Evolutionary conservation across 2,113 vertebrate genomes (phyloP).

Genomic region (Colinus virginianus): DNA sequence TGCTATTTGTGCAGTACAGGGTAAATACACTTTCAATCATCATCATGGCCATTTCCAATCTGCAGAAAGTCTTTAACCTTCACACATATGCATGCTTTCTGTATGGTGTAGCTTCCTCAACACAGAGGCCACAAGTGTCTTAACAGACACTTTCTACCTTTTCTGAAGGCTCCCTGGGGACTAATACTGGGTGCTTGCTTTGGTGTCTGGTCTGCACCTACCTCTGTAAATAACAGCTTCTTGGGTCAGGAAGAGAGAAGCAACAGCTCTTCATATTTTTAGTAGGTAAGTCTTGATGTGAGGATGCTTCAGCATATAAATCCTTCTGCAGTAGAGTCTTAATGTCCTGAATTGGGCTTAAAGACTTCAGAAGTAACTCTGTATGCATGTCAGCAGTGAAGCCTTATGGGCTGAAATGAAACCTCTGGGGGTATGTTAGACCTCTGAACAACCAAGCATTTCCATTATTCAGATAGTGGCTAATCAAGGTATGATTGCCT

Average conservation of each 20-base stretch:
- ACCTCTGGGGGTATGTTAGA: neutral
- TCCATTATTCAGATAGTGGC: neutral
- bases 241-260: neutral
- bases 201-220: neutral
- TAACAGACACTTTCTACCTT: fast-evolving
- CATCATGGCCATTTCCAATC: neutral
- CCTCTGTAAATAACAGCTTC: neutral
- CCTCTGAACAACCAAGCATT: neutral
- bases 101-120: neutral
- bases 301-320: neutral
- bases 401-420: neutral
- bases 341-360: neutral
- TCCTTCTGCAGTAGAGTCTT: neutral
- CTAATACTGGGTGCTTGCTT: neutral
- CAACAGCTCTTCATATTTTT: neutral
- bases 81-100: fast-evolving
- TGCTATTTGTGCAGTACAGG: neutral
- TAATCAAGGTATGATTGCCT: neutral
- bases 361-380: neutral
- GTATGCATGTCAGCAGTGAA: neutral
- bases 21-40: neutral
- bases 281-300: neutral
- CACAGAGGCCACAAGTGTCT: neutral
- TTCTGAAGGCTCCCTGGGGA: neutral
- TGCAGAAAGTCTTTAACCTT: neutral